Conservation (phyloP, 2,113 vertebrate species). For the Bujurquina vittata region DNA sequence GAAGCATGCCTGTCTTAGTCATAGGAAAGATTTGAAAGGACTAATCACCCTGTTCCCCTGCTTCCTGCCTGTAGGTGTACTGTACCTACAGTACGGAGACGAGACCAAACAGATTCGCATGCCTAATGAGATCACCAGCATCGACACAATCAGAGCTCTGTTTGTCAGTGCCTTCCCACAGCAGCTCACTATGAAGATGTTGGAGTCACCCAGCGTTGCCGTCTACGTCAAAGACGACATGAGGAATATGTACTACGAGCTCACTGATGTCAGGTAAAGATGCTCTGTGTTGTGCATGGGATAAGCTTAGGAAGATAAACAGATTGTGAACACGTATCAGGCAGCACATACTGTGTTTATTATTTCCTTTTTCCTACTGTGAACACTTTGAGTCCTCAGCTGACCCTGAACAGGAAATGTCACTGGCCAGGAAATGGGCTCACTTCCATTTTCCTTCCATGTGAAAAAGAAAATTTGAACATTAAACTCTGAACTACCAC, state of each 20-base stretch:
- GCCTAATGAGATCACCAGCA: conserved; percentile 96
- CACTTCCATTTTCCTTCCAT: conserved; percentile 32
- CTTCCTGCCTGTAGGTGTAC: conserved; percentile 82
- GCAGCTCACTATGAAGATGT: conserved; percentile 96
- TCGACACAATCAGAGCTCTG: conserved; percentile 95
- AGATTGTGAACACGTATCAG: background rate
- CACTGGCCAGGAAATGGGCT: conserved; percentile 29
- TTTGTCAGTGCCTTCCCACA: conserved; percentile 98
- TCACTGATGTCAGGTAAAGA: conserved; percentile 90
- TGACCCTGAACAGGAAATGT: conserved; percentile 42
- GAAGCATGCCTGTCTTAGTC: background rate
- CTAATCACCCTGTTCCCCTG: background rate
- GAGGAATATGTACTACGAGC: conserved; percentile 95
- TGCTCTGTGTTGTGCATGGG: background rate
- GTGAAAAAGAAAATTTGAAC: conserved; percentile 10
- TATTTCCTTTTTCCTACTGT: background rate
- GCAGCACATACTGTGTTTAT: background rate
- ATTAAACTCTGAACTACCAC: no score
- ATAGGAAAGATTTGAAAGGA: background rate
- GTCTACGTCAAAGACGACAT: conserved; percentile 97
- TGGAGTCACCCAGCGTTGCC: conserved; percentile 93
- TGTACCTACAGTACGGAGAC: conserved; percentile 96
- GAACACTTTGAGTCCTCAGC: conserved; percentile 24
- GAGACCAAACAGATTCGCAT: conserved; percentile 96
- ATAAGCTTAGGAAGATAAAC: background rate